These are phyloP conservation scores for Microcebus lehilahytsara DNA, from an alignment of 2,113 vertebrate genomes.

Conservation along the genomic window DNA sequence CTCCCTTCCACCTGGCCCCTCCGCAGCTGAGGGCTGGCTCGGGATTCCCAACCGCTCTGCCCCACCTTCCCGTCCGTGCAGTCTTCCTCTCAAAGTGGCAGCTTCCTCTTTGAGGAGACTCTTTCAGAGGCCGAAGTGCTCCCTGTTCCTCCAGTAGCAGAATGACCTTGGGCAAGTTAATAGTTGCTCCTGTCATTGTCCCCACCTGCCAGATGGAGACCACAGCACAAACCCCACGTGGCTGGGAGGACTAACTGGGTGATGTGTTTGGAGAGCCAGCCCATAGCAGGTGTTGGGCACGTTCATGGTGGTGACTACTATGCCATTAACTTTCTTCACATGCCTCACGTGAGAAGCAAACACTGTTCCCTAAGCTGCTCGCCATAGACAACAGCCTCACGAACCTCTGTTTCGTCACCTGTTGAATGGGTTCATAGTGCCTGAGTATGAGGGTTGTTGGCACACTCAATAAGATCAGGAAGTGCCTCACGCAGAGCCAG, in stretches of 20 bases:
- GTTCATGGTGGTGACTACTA: accelerated
- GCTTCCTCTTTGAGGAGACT: background rate
- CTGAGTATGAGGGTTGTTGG: background rate
- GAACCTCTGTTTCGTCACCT: background rate
- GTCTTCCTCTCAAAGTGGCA: background rate
- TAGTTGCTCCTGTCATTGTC: accelerated
- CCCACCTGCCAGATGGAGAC: background rate
- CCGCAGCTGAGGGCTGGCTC: background rate
- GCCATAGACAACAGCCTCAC: background rate
- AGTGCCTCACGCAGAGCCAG: background rate
- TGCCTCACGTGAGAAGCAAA: background rate
- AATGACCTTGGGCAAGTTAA: background rate
- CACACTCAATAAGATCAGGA: accelerated
- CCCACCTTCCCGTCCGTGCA: background rate
- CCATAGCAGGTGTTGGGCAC: accelerated
- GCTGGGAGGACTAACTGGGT: background rate
- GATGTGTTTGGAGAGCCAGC: accelerated
- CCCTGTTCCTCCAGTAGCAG: no score
- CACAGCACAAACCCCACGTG: accelerated
- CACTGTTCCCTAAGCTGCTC: background rate
- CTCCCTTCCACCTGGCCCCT: background rate
- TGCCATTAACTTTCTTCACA: accelerated
- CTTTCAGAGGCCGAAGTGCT: background rate
- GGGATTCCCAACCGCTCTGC: background rate
- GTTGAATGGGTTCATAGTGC: background rate